Base-by-base conservation (phyloP, 2,113 vertebrate species). In the Halcyon senegalensis region DNA sequence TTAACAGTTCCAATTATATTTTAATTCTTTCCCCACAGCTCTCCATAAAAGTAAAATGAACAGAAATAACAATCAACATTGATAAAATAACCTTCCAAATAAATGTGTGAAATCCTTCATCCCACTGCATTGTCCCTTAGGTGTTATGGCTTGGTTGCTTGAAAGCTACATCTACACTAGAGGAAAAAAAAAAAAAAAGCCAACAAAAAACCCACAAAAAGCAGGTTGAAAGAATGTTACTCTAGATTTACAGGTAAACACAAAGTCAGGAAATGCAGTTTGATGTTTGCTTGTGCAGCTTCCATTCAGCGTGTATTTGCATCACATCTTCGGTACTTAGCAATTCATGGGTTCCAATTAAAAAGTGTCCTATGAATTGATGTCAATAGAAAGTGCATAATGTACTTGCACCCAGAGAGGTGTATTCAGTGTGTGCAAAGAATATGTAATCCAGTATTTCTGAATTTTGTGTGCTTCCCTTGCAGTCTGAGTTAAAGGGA, bases 41-140 rank as follows among this genome's bases (percentile, higher is more conserved):
- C 13, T 82, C 51, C 4, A 9, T 67, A 35, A 80, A 91, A 83
- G 7, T 75, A 64, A 80, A 87, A 78, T 48, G 1, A 78, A n/a
- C 16, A 69, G 35, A 85, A 92, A 44, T 16, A 87, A 35, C 16
- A 72, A 35, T 62, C 19, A 56, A 13, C 5, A 30, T 11, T 33
- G 19, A 28, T 58, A 58, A 58, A n/a, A 58, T 56, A 88, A 37
- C 11, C 58, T 91, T 63, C 48, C 9, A 84, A 91, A 72, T 74
- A 80, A 78, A 59, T 37, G 25, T 91, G 58, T 63, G 43, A 90
- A 93, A 77, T 72, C 69, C 55, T 79, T 94, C 50, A 80, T 50
- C 44, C 19, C 48, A 35, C 28, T 80, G 16, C 27, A 51, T 87
- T 87, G 28, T 48, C 24, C 64, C 58, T 76, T 55, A 75, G 35